phyloP scores from a whole-genome alignment of 2,888 invertebrate genomes.

The Melipona beecheii region DNA sequence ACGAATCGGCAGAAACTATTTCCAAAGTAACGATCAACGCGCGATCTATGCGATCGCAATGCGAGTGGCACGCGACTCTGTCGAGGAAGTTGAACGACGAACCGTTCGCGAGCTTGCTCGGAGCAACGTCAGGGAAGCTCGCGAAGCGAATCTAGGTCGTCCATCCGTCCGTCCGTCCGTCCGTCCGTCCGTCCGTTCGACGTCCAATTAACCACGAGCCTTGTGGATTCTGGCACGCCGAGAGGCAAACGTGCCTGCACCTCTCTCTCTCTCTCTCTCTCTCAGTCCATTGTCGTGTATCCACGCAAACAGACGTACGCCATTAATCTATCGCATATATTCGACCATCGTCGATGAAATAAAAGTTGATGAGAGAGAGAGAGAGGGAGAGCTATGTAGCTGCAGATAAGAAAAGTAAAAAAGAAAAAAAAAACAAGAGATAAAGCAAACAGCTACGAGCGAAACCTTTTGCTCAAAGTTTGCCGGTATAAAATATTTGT shows the following conservation, averaged over 20 bases:
- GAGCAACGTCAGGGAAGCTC: conserved; percentile 20
- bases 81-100: conserved; percentile 13
- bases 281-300: no score
- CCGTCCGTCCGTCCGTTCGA: background rate
- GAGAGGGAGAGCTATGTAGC: no score
- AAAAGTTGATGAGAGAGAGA: background rate
- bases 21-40: background rate
- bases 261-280: no score
- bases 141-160: conserved; percentile 45
- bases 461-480: no score
- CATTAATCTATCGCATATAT: background rate
- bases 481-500: no score
- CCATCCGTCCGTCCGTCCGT: background rate
- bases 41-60: conserved; percentile 13
- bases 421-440: no score
- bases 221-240: conserved; percentile 60
- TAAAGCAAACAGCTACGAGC: no score
- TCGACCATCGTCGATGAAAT: background rate
- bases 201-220: conserved; percentile 65
- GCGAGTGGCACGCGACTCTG: conserved; percentile 25
- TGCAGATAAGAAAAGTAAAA: no score
- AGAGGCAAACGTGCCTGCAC: background rate
- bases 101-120: conserved; percentile 13
- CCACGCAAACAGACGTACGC: background rate
- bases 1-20: background rate